Conservation (phyloP, 2,797 vertebrate species). For the Holocentrus rufus region DNA sequence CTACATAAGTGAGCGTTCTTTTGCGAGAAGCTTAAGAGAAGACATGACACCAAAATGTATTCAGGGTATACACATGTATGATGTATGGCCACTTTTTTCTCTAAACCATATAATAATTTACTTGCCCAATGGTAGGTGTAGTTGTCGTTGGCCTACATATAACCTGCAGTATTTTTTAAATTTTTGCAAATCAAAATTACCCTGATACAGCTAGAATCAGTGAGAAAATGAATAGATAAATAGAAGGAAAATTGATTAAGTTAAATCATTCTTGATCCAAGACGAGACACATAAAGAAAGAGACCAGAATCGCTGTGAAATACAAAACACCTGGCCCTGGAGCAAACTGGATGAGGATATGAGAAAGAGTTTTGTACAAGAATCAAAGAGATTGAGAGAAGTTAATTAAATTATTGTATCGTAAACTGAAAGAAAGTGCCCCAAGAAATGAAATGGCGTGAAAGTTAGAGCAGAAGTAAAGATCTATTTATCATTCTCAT, state of each 20-base stretch:
- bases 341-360: conserved; percentile 28
- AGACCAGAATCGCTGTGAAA: not conserved
- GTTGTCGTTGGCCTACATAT: not conserved
- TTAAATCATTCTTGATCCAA: not conserved
- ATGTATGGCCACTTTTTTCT: not conserved
- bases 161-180: not conserved
- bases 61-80: not conserved
- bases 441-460: not conserved
- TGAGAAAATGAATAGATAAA: conserved; percentile 1
- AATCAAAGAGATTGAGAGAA: conserved; percentile 16
- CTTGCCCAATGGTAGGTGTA: not conserved
- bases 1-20: not conserved
- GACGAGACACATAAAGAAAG: not conserved
- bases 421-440: not conserved
- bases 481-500: not conserved
- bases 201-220: not conserved
- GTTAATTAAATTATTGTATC: not conserved
- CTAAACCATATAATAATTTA: not conserved
- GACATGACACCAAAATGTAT: not conserved
- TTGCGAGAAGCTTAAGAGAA: conserved; percentile 5
- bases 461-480: not conserved
- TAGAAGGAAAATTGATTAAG: no score
- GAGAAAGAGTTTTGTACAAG: not conserved
- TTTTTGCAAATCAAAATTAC: not conserved
- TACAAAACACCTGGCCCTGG: not conserved